Conservation (phyloP, 1,140 invertebrate genomes). For the Brachionus calyciflorus region DNA sequence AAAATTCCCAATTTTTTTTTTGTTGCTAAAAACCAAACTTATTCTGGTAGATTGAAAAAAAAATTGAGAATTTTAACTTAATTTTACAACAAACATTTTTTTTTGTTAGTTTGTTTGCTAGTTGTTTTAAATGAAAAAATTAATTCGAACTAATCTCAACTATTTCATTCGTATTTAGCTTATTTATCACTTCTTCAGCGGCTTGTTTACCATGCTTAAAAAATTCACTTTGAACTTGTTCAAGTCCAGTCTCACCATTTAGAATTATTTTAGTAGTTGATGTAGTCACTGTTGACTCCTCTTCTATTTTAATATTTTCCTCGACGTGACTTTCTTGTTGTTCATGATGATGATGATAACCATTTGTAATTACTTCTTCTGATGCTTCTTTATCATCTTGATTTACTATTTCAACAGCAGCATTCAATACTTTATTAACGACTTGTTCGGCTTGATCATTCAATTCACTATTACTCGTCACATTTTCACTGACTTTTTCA, state of each 20-base stretch:
- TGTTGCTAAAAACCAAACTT: no score
- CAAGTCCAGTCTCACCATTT: neutral
- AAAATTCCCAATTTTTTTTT: no score
- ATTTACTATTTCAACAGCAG: constrained; percentile 22
- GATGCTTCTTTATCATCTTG: neutral
- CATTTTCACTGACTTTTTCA: neutral
- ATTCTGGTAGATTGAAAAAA: no score
- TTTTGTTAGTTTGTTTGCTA: neutral
- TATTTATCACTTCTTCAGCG: constrained; percentile 12
- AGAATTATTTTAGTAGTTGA: neutral
- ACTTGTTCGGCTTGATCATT: constrained; percentile 29
- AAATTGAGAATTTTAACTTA: no score
- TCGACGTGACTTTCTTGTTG: neutral
- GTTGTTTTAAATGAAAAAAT: neutral
- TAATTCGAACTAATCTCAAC: constrained; percentile 14
- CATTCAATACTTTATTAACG: neutral
- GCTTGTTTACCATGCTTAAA: constrained; percentile 41
- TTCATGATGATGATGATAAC: neutral
- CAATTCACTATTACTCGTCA: neutral
- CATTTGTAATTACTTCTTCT: neutral
- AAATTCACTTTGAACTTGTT: constrained; percentile 41
- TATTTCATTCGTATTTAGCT: neutral
- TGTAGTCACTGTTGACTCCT: constrained; percentile 21
- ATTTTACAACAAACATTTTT: neutral
- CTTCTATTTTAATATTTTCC: constrained; percentile 5